Percentiles rank a stretch among this genome's conserved stretches.
Evolutionary conservation across 2,113 vertebrate genomes (phyloP).

Genomic region (Urocolius indicus): DNA sequence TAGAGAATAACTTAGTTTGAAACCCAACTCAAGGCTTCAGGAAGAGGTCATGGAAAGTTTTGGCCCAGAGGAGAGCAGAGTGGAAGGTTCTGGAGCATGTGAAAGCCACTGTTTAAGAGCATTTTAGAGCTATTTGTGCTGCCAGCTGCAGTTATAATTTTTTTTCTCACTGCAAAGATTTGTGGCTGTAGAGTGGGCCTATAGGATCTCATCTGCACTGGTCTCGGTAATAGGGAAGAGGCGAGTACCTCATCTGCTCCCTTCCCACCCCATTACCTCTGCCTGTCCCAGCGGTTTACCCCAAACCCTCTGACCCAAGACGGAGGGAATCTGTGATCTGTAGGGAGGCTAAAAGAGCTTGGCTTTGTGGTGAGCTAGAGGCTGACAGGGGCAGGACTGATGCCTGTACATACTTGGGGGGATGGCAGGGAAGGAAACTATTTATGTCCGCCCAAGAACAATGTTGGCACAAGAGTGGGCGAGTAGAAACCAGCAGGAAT

Average conservation of each 20-base stretch:
- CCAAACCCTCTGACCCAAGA: background rate
- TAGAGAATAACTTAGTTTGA: background rate
- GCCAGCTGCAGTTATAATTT: background rate
- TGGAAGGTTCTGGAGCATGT: background rate
- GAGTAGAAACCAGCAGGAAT: constrained; percentile 13
- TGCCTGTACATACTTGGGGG: background rate
- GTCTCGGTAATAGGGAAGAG: background rate
- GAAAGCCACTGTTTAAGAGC: background rate
- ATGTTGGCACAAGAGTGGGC: background rate
- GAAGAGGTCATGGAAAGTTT: background rate
- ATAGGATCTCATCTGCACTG: background rate
- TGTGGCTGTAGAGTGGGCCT: background rate
- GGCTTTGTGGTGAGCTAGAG: background rate
- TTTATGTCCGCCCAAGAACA: constrained; percentile 7
- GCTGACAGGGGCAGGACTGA: background rate
- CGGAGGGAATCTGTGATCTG: background rate
- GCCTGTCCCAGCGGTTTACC: background rate
- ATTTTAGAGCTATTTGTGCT: background rate
- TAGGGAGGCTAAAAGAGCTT: background rate
- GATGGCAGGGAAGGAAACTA: background rate
- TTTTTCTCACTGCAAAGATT: background rate
- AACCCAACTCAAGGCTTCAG: background rate
- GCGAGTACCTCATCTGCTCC: background rate
- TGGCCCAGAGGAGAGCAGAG: background rate
- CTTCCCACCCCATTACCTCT: background rate